phyloP scores from a whole-genome alignment of 2,113 vertebrate species.

The Lipophrys pholis region DNA sequence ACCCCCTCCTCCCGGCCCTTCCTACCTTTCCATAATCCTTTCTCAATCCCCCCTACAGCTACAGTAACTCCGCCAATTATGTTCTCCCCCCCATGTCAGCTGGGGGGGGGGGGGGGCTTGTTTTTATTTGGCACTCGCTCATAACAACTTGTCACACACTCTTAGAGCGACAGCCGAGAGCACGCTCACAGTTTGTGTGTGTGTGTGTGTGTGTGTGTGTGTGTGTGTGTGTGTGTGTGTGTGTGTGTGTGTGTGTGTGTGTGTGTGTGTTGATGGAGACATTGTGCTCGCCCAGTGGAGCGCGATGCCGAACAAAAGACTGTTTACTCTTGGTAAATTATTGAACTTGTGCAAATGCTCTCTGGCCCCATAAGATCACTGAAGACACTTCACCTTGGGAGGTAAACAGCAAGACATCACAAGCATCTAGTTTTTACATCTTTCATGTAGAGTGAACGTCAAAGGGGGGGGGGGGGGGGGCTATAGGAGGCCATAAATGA shows the following conservation, averaged over 20 bases:
- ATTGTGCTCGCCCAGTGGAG: constrained; percentile 35
- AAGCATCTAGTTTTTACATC: constrained; percentile 2
- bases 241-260: neutral
- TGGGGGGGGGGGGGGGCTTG: neutral
- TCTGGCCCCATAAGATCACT: constrained; percentile 28
- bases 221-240: too few species aligned
- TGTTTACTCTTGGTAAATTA: constrained; percentile 67
- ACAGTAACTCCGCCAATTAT: constrained; percentile 60
- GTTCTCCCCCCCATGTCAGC: constrained; percentile 31
- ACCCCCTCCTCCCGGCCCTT: constrained; percentile 41
- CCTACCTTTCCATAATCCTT: constrained; percentile 65
- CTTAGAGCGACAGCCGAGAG: constrained; percentile 33
- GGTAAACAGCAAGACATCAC: constrained; percentile 5
- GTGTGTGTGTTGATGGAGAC: constrained; percentile 45
- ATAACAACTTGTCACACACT: constrained; percentile 6
- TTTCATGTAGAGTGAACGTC: constrained; percentile 5
- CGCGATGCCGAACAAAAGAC: constrained; percentile 46
- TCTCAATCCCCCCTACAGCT: constrained; percentile 56
- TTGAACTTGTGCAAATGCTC: constrained; percentile 61
- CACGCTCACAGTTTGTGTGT: neutral
- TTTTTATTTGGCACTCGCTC: constrained; percentile 18
- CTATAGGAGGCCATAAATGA: neutral
- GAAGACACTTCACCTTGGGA: constrained; percentile 20
- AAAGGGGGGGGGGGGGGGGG: neutral
- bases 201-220: too few species aligned